phyloP scores from a whole-genome alignment of 2,888 invertebrate genomes.

The Hydrotaea cyrtoneurina region DNA sequence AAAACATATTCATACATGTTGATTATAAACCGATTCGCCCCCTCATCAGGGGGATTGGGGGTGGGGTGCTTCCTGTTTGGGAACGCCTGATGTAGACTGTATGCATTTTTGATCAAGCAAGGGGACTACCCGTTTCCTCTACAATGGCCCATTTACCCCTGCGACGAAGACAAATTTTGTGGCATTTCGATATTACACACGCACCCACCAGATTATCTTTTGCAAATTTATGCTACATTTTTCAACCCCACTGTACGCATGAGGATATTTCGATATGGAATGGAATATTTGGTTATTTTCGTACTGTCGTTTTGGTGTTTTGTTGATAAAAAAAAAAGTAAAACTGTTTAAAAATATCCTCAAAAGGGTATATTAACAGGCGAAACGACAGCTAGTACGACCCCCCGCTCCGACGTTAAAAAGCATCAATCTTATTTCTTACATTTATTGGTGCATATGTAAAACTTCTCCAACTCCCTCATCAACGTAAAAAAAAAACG shows the following conservation, averaged over 20 bases:
- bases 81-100: too few species aligned
- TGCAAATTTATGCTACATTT: background rate
- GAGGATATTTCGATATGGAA: background rate
- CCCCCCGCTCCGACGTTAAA: slow-evolving; percentile 51
- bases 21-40: too few species aligned
- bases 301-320: slow-evolving; percentile 58
- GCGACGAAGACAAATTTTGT: too few species aligned
- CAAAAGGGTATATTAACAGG: slow-evolving; percentile 51
- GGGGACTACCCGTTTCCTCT: too few species aligned
- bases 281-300: background rate
- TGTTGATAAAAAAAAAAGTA: slow-evolving; percentile 38
- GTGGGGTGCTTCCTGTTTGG: too few species aligned
- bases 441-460: slow-evolving; percentile 61
- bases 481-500: background rate
- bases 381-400: slow-evolving; percentile 17
- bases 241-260: background rate
- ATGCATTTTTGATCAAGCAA: too few species aligned
- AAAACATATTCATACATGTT: too few species aligned
- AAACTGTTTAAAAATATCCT: slow-evolving; percentile 64
- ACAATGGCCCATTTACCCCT: too few species aligned
- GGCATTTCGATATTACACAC: too few species aligned
- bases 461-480: background rate
- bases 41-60: too few species aligned
- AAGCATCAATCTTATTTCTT: slow-evolving; percentile 65
- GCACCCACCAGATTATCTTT: too few species aligned